Percentiles rank a stretch among this genome's conserved stretches.
phyloP scores from a whole-genome alignment of 2,888 invertebrate species.

The Lepidocyrtoides sp. region DNA sequence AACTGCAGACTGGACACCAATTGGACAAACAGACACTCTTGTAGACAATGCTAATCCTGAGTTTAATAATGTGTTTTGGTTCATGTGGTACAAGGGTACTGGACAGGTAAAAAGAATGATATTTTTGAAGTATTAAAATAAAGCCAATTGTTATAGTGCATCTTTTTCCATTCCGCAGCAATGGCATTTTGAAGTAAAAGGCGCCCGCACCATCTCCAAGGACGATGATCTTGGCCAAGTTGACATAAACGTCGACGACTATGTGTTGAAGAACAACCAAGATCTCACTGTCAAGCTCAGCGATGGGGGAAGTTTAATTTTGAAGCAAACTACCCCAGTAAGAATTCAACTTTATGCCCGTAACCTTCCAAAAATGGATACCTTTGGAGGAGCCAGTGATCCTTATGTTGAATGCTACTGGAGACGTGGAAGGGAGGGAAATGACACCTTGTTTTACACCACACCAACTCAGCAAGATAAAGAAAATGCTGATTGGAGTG shows the following conservation, averaged over 20 bases:
- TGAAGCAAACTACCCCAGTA: conserved; percentile 77
- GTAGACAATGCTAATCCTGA: conserved; percentile 73
- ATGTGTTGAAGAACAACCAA: conserved; percentile 78
- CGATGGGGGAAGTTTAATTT: conserved; percentile 75
- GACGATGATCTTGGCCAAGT: conserved; percentile 73
- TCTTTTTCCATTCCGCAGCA: conserved; percentile 34
- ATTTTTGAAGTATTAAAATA: neutral
- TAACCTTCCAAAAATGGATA: conserved; percentile 80
- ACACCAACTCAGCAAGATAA: conserved; percentile 71
- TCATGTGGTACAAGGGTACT: conserved; percentile 78
- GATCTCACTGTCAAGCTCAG: conserved; percentile 74
- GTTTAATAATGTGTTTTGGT: conserved; percentile 79
- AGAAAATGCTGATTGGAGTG: conserved; percentile 80
- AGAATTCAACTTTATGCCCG: conserved; percentile 78
- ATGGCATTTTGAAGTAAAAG: conserved; percentile 79
- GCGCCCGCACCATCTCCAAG: conserved; percentile 48
- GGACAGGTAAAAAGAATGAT: conserved; percentile 58
- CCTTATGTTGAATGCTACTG: conserved; percentile 77
- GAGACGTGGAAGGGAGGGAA: conserved; percentile 75
- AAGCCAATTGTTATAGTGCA: no score
- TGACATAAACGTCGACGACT: conserved; percentile 74
- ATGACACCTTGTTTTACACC: conserved; percentile 72
- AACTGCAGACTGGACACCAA: conserved; percentile 69
- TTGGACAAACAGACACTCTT: conserved; percentile 65
- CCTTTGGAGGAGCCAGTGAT: conserved; percentile 74